A percentile compares a stretch with the other conserved stretches of the same genome.
Evolutionary conservation across 2,797 vertebrate species (phyloP).

Genomic region (Brotula barbata): DNA sequence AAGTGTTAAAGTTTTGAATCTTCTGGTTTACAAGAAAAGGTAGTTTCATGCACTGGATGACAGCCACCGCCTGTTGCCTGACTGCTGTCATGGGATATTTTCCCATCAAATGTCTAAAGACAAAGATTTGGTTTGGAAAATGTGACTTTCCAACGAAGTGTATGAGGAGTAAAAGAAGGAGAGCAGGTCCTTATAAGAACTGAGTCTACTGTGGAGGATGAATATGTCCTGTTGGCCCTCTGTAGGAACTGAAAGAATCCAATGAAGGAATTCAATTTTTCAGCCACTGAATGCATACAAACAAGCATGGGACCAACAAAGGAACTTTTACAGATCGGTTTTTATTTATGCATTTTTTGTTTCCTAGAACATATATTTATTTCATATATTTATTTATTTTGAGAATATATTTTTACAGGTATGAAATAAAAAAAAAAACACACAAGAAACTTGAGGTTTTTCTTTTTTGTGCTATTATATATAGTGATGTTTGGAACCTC

Average conservation of each 20-base stretch:
- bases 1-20: constrained; percentile 39
- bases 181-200: constrained; percentile 34
- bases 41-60: constrained; percentile 73
- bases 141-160: constrained; percentile 39
- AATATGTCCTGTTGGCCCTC: constrained; percentile 43
- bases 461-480: constrained; percentile 45
- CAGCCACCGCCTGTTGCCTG: constrained; percentile 36
- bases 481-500: constrained; percentile 18
- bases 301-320: constrained; percentile 55
- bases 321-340: constrained; percentile 74
- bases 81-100: constrained; percentile 26
- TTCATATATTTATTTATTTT: constrained; percentile 99
- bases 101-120: constrained; percentile 30
- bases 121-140: constrained; percentile 48
- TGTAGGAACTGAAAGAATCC: constrained; percentile 47
- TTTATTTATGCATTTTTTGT: constrained; percentile 92
- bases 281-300: constrained; percentile 44
- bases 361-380: constrained; percentile 97
- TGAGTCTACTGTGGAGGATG: constrained; percentile 25
- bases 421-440: constrained; percentile 77
- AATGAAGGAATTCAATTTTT: constrained; percentile 70
- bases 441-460: constrained; percentile 42
- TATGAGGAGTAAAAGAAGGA: constrained; percentile 41
- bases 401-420: constrained; percentile 99
- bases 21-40: constrained; percentile 60